Conservation (phyloP, 2,113 vertebrate species). For the Holacanthus passer region DNA sequence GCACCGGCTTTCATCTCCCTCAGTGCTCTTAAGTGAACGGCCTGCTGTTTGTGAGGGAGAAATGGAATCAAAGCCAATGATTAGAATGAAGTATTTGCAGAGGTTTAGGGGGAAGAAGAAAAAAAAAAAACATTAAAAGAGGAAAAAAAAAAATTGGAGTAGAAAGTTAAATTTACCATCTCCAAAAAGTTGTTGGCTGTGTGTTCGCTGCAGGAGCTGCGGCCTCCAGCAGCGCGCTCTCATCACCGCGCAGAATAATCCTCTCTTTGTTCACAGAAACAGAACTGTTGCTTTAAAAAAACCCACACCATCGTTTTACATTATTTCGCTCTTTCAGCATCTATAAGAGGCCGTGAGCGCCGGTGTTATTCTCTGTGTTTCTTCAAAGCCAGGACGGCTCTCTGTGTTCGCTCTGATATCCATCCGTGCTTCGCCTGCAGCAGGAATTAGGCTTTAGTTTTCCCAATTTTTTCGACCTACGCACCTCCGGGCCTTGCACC, state of each 20-base stretch:
- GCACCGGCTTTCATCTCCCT: slow-evolving; percentile 79
- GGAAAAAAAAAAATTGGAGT: slow-evolving; percentile 32
- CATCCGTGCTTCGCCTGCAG: slow-evolving; percentile 6
- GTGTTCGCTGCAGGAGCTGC: slow-evolving; percentile 58
- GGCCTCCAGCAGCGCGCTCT: slow-evolving; percentile 67
- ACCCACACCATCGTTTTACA: slow-evolving; percentile 10
- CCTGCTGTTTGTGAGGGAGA: slow-evolving; percentile 60
- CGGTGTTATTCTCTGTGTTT: neutral
- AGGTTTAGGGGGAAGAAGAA: slow-evolving; percentile 43
- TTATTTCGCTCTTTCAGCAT: slow-evolving; percentile 50
- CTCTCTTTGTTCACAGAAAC: slow-evolving; percentile 59
- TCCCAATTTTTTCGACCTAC: neutral
- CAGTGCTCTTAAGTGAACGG: slow-evolving; percentile 60
- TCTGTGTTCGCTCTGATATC: slow-evolving; percentile 42
- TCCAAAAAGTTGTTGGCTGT: slow-evolving; percentile 55
- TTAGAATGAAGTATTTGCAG: slow-evolving; percentile 68
- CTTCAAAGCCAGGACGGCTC: slow-evolving; percentile 10
- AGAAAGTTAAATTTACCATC: slow-evolving; percentile 70
- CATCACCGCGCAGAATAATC: slow-evolving; percentile 57
- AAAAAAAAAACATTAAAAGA: slow-evolving; percentile 42
- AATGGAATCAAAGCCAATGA: slow-evolving; percentile 75
- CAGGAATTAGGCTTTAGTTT: slow-evolving; percentile 2
- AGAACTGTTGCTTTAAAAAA: slow-evolving; percentile 41
- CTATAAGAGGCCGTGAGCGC: slow-evolving; percentile 34
- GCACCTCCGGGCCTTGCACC: neutral